Evolutionary conservation across 2,797 vertebrate genomes (phyloP), one percentile per base, ranked within the genome.

Genomic region (Lophura swinhoii): DNA sequence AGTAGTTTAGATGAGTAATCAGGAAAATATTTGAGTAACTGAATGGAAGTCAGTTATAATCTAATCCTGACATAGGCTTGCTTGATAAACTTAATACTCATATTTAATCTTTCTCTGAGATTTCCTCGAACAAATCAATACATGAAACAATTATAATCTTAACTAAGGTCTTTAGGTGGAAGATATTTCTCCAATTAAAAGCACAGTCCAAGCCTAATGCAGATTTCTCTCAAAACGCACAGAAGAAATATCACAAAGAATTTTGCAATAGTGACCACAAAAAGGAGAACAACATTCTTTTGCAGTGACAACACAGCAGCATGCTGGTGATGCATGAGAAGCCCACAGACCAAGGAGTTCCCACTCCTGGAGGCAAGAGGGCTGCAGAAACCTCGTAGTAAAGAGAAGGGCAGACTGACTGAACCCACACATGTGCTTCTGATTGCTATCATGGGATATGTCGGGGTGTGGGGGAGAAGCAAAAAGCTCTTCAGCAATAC

Each of bases 211-310:
- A 84, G 74, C 72, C 16, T 37, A 48, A 91, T 94, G 72, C 24
- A 56, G 49, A 66, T 66, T 90, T 82, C 62, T 91, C 79, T 62
- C 51, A 44, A 90, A 93, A 88, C 13, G 75, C 62, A 56, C 31
- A 63, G 62, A 68, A 91, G 73, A 91, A 94, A 76, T 18, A 84
- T 73, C 76, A 90, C 46, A 84, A 94, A 94, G 77, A 6, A 35
- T 85, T 91, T 78, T 89, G 72, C 84, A 94, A 37, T 60, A 69
- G 77, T 90, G 83, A 90, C 78, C 90, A 83, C 68, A 56, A 76
- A 76, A 91, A 92, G 74, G 46, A 87, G 91, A 94, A 86, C 91
- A 96, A 94, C 85, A 96, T 97, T 93, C 94, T 96, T 95, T 82
- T 46, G 77, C 39, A 39, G 5, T 94, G 95, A 94, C 85, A 88